Evolutionary conservation across 1,140 invertebrate genomes (phyloP).

Genomic region (Mizuhopecten yessoensis): DNA sequence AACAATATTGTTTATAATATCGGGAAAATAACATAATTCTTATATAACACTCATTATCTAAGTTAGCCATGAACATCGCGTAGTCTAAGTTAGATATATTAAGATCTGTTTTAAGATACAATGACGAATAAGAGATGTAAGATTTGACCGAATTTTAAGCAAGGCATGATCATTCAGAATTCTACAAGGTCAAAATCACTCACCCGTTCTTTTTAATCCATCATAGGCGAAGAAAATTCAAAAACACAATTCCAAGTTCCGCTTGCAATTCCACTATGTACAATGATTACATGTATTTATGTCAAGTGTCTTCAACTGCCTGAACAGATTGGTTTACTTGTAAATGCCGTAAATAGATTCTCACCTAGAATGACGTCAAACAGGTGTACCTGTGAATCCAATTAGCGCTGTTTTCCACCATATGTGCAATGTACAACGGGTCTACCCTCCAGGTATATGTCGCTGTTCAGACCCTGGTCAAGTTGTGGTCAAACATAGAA

Average conservation of each 20-base stretch:
- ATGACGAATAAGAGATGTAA: too few relatives aligned
- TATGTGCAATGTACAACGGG: neutral
- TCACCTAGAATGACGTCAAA: neutral
- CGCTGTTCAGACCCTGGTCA: neutral
- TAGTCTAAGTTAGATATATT: too few relatives aligned
- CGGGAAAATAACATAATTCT: too few relatives aligned
- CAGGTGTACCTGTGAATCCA: conserved; percentile 24
- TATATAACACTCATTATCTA: too few relatives aligned
- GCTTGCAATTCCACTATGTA: too few relatives aligned
- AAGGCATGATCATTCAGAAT: too few relatives aligned
- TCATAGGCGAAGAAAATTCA: neutral
- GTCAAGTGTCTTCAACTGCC: neutral
- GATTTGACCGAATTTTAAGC: too few relatives aligned
- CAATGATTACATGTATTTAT: too few relatives aligned
- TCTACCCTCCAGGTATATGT: neutral
- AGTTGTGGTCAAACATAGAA: neutral
- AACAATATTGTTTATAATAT: too few relatives aligned
- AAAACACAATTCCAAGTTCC: neutral
- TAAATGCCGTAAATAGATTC: neutral
- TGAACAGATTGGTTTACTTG: neutral
- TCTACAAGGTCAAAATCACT: neutral
- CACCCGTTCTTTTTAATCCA: neutral
- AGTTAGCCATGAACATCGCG: too few relatives aligned
- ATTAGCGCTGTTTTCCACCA: neutral
- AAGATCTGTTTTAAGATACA: too few relatives aligned